A percentile compares a stretch with the other conserved stretches of the same genome.
Conservation (phyloP, 2,888 invertebrate genomes). For the Aspidapion aeneum region DNA sequence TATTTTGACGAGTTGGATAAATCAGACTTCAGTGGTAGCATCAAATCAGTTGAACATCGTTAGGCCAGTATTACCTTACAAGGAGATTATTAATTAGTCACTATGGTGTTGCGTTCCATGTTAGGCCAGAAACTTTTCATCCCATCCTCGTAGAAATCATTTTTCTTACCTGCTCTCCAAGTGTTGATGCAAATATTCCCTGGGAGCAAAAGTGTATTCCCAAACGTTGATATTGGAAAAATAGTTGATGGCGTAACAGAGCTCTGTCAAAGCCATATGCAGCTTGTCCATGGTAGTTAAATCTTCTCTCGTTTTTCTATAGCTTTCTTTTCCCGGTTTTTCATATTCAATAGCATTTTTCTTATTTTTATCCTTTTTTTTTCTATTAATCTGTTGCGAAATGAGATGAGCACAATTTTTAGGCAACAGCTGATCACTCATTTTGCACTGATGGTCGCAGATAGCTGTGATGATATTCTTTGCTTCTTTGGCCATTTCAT, state of each 20-base stretch:
- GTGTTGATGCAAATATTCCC: conserved; percentile 96
- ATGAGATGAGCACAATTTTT: conserved; percentile 93
- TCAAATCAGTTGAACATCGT: too few species aligned
- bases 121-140: too few species aligned
- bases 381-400: conserved; percentile 82
- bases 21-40: too few species aligned
- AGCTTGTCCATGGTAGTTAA: conserved; percentile 98
- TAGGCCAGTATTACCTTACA: too few species aligned
- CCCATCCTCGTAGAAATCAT: too few species aligned
- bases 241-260: conserved; percentile 96
- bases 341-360: conserved; percentile 82
- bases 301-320: conserved; percentile 92
- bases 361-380: conserved; percentile 90
- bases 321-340: conserved; percentile 94
- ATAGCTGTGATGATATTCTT: conserved; percentile 98
- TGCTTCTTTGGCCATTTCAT: conserved; percentile 98
- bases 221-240: conserved; percentile 96
- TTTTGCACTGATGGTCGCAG: conserved; percentile 96
- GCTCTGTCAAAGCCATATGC: conserved; percentile 96
- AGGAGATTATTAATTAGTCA: too few species aligned
- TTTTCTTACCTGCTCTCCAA: conserved; percentile 70
- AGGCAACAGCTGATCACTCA: conserved; percentile 92
- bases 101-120: too few species aligned
- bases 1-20: too few species aligned
- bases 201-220: conserved; percentile 98